Base-by-base conservation (phyloP, 2,113 vertebrate species). In the Chlamydotis undulata region DNA sequence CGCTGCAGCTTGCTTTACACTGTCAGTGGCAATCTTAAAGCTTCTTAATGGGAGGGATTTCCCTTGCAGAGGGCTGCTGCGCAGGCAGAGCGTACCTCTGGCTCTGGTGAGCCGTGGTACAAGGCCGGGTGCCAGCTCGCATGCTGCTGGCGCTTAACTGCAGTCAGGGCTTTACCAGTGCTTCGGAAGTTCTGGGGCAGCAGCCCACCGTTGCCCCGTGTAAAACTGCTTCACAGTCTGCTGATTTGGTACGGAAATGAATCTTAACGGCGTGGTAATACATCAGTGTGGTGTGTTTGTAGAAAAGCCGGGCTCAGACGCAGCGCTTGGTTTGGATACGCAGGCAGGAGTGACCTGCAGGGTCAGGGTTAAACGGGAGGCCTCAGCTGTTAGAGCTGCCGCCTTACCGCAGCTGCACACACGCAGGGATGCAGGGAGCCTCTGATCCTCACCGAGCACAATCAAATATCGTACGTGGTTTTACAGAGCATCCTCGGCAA, bases 401-500 rank as follows among this genome's bases (percentile, higher is more conserved):
- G 19, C 3, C 0, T 41, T 41, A 19, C 0, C 33, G 37, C 22
- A 29, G 11, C n/a, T 67, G 83, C 14, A 6, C 26, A 1, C 49
- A 1, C 8, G 0, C 22, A 41, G 53, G 14, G 29, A 1, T 25
- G 1, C n/a, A 5, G 28, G 13, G 12, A 24, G 29, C 64, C 73
- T 73, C 55, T 41, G 29, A n/a, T 37, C 65, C 61, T 67, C 5
- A 0, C 1, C 4, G 26, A 50, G 87, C 65, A 39, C 70, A 45
- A 7, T 50, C 28, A 0, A n/a, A 14, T 1, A 0, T 12, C 3
- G 3, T 12, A 7, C 2, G 3, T 75, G 12, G 37, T 8, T 59
- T 47, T 7, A 5, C 22, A 19, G 17, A 6, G 25, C 52, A 18
- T 12, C 52, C 47, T 1, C 11, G 59, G 73, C 55, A 47, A 4